Percentiles rank a stretch among this genome's conserved stretches.
Evolutionary conservation across 1,140 invertebrate genomes (phyloP).

Genomic region (Zaprionus nigranus): DNA sequence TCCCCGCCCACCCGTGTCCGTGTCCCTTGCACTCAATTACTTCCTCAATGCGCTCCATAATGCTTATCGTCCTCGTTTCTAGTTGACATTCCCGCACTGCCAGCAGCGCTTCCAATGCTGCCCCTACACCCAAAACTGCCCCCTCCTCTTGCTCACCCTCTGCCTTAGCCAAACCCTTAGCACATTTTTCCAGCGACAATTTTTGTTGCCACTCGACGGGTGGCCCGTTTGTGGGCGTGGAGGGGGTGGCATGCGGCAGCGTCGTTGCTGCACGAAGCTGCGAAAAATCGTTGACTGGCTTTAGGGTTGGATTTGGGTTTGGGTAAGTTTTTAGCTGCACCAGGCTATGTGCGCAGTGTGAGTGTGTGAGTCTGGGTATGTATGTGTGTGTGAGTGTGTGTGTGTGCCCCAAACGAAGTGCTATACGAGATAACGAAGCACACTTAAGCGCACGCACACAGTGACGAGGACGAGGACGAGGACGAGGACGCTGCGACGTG

Average conservation of each 20-base stretch:
- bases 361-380: conserved; percentile 32
- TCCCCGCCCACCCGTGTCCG: neutral
- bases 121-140: neutral
- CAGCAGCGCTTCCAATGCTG: conserved; percentile 49
- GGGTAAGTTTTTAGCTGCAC: conserved; percentile 67
- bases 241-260: conserved; percentile 35
- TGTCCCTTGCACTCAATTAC: conserved; percentile 82
- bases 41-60: conserved; percentile 83
- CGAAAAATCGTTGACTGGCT: conserved; percentile 73
- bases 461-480: conserved; percentile 2
- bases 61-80: conserved; percentile 83
- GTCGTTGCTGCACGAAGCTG: conserved; percentile 72
- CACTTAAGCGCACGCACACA: conserved; percentile 74
- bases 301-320: conserved; percentile 60
- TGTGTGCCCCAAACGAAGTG: conserved; percentile 79
- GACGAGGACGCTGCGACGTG: conserved; percentile 28
- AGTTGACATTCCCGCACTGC: conserved; percentile 80
- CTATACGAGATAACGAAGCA: conserved; percentile 82
- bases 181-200: conserved; percentile 83
- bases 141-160: neutral
- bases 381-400: conserved; percentile 25
- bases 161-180: conserved; percentile 53
- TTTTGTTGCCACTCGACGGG: conserved; percentile 69
- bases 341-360: conserved; percentile 20
- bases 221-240: neutral